Evolutionary conservation across 2,113 vertebrate genomes (phyloP), one percentile per base, ranked within the genome.

Genomic region (Sminthopsis crassicaudata): DNA sequence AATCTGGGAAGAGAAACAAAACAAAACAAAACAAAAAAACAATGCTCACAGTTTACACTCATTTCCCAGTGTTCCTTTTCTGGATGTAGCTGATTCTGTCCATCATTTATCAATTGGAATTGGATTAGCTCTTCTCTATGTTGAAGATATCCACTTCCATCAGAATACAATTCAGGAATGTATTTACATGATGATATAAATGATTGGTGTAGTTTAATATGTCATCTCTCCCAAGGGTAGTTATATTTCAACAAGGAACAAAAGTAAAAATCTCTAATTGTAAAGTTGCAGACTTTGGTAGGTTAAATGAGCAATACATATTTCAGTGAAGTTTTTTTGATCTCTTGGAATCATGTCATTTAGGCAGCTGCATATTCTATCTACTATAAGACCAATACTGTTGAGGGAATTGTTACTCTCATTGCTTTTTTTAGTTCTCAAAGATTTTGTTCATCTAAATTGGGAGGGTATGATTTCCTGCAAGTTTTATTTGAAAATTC

Each of bases 391-490:
- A 54, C 46, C 30, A 96, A 11, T 4, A 19, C 46, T 93, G 36
- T 92, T 88, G 52, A 92, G 2, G 42, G 27, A 91, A 52, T 88
- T 84, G 51, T 89, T 52, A 95, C 2, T 96, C 10, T 2, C 91
- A 52, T 94, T 94, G 54, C 60, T 54, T 96, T 96, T 96, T 94
- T 96, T 53, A 88, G 53, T 91, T 91, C 84, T 67, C 27, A 91
- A 46, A 23, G 5, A 1, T 27, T 53, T 93, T 50, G 46, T 93
- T 92, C 91, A 88, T 55, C 25, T 92, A 94, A 94, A 91, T 76
- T 84, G 89, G 23, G 22, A 90, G 27, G 22, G 93, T 76, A n/a
- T 30, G 27, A 36, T 94, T 91, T 94, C 46, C 36, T 93, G n/a
- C 46, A 54, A 90, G n/a, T 96, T 97, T 54, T 3, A 46, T 48